Evolutionary conservation across 1,140 invertebrate species (phyloP).

Genomic region (Lepidurus apus): DNA sequence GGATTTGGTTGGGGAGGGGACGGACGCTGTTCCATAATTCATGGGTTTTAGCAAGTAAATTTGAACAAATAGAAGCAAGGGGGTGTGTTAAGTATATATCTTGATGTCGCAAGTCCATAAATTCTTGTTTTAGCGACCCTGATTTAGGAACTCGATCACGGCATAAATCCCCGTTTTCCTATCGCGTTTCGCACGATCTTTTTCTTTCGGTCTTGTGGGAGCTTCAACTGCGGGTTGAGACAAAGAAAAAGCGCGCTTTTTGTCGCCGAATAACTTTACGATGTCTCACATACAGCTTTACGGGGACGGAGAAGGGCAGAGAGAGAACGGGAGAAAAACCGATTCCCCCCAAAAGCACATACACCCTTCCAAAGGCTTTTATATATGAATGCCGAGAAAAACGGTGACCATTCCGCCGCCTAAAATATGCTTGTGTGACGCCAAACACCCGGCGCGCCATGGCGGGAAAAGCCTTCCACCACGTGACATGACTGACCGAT

Average conservation of each 20-base stretch:
- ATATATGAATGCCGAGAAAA: conserved; percentile 11
- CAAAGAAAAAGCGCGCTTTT: background rate
- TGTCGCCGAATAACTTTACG: background rate
- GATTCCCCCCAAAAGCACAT: too few species aligned
- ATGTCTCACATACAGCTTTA: background rate
- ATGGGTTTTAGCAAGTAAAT: too few species aligned
- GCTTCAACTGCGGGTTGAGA: background rate
- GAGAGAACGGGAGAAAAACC: background rate
- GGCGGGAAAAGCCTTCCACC: conserved; percentile 8
- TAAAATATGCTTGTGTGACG: background rate
- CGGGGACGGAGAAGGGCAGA: background rate
- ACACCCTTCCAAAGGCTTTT: background rate
- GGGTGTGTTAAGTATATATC: too few species aligned
- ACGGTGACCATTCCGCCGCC: background rate
- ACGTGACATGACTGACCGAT: conserved; percentile 4
- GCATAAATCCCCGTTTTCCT: background rate
- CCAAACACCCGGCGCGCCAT: conserved; percentile 6
- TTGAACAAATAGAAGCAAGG: too few species aligned
- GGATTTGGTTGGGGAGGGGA: too few species aligned
- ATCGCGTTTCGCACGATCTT: background rate
- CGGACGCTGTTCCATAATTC: too few species aligned
- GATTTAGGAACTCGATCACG: too few species aligned
- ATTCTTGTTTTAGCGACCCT: too few species aligned
- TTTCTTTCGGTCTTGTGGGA: background rate
- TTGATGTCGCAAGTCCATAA: too few species aligned